A percentile compares a stretch with the other conserved stretches of the same genome.
These are phyloP conservation scores for Zophobas atratus DNA, from an alignment of 1,140 invertebrate genomes.

Conservation along the genomic window DNA sequence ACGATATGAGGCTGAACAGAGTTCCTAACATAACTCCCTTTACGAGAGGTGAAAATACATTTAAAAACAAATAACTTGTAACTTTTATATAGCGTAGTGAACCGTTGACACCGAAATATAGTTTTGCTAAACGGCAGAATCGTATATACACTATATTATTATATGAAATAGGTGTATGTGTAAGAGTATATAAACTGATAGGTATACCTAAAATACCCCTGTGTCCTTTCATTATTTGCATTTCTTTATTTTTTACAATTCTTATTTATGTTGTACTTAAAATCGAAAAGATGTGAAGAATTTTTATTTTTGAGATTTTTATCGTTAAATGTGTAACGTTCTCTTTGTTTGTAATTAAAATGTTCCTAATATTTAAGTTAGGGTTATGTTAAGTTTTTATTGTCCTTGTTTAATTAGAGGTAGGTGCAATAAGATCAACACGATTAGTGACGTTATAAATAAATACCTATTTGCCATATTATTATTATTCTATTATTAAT, in stretches of 20 bases:
- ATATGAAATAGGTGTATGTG: slow-evolving; percentile 63
- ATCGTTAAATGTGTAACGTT: slow-evolving; percentile 49
- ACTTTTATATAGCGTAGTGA: slow-evolving; percentile 65
- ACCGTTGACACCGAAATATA: slow-evolving; percentile 64
- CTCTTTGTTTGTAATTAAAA: slow-evolving; percentile 55
- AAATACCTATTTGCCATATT: slow-evolving; percentile 67
- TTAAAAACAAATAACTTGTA: slow-evolving; percentile 62
- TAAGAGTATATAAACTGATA: slow-evolving; percentile 60
- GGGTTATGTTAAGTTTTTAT: slow-evolving; percentile 61
- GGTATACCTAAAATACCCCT: slow-evolving; percentile 59
- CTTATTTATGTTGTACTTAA: slow-evolving; percentile 54
- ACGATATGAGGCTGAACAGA: slow-evolving; percentile 62
- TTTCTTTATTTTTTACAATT: slow-evolving; percentile 55
- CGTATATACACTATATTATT: slow-evolving; percentile 63
- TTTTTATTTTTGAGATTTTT: slow-evolving; percentile 59
- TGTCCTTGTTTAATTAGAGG: slow-evolving; percentile 64
- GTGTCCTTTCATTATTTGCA: slow-evolving; percentile 57
- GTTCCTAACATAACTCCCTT: slow-evolving; percentile 66
- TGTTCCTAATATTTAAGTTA: slow-evolving; percentile 64
- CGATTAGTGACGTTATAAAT: slow-evolving; percentile 63
- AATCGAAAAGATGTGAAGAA: slow-evolving; percentile 43
- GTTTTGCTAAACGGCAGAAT: slow-evolving; percentile 65
- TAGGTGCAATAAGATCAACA: slow-evolving; percentile 67
- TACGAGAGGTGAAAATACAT: slow-evolving; percentile 61
- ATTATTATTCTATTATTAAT: slow-evolving; percentile 63